phyloP scores from a whole-genome alignment of 1,140 invertebrate genomes.

The Brachionus manjavacas region DNA sequence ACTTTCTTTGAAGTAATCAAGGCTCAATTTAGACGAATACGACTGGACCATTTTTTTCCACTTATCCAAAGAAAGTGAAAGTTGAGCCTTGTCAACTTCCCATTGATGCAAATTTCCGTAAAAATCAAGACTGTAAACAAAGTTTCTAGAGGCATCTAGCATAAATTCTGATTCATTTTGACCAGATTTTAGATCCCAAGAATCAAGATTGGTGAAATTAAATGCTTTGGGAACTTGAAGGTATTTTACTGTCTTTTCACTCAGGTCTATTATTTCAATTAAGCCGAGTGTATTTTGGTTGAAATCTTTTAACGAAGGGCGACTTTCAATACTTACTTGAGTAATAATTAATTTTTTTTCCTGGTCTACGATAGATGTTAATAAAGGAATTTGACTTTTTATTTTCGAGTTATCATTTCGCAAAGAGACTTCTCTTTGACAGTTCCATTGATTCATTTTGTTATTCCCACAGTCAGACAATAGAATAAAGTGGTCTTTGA shows the following conservation, averaged over 20 bases:
- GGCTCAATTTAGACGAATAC: constrained; percentile 45
- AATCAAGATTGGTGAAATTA: not conserved
- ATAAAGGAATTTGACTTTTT: not conserved
- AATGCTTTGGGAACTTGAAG: constrained; percentile 9
- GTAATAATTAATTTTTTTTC: not conserved
- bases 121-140: constrained; percentile 63
- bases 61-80: constrained; percentile 58
- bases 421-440: not conserved
- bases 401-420: not conserved
- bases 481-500: not conserved
- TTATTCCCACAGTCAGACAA: not conserved
- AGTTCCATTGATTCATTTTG: not conserved
- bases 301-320: not conserved
- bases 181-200: constrained; percentile 5
- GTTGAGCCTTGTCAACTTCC: constrained; percentile 60
- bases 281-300: not conserved
- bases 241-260: not conserved
- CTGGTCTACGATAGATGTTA: constrained; percentile 17
- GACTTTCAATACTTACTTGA: not conserved
- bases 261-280: constrained; percentile 11
- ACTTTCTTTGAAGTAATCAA: constrained; percentile 26
- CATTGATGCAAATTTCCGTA: constrained; percentile 63
- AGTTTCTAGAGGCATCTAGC: not conserved
- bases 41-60: constrained; percentile 59
- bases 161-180: constrained; percentile 14